Conservation (phyloP, 1,140 invertebrate species). For the Zaprionus inermis region DNA sequence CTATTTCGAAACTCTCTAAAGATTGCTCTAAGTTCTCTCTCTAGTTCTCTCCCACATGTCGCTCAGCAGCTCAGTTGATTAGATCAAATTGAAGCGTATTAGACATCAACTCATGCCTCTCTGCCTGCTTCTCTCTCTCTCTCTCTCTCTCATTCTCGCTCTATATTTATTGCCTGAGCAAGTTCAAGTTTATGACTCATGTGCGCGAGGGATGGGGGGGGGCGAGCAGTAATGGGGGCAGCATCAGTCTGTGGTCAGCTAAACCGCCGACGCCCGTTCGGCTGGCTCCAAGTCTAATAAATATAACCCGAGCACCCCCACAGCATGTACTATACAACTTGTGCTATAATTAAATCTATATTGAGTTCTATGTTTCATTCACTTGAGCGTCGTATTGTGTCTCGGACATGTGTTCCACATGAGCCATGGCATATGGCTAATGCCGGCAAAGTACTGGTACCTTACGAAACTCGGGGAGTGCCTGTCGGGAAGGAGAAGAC, state of each 20-base stretch:
- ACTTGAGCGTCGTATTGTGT: not conserved
- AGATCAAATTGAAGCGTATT: slow-evolving; percentile 48
- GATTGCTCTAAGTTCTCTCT: slow-evolving; percentile 25
- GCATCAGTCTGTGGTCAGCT: slow-evolving; percentile 45
- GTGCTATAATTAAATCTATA: slow-evolving; percentile 73
- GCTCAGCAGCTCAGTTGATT: slow-evolving; percentile 41
- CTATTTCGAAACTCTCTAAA: not conserved
- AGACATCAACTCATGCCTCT: slow-evolving; percentile 33
- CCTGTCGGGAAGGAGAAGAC: fast-evolving
- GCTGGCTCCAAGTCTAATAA: slow-evolving; percentile 67
- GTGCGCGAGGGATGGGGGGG: slow-evolving; percentile 26
- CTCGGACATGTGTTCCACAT: slow-evolving; percentile 44
- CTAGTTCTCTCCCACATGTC: slow-evolving; percentile 8
- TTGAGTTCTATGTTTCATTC: slow-evolving; percentile 33
- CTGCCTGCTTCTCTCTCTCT: no score
- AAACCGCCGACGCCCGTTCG: slow-evolving; percentile 36
- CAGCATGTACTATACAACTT: slow-evolving; percentile 1
- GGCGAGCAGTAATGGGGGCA: slow-evolving; percentile 34
- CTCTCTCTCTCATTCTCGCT: slow-evolving; percentile 12
- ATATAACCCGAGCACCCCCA: slow-evolving; percentile 36
- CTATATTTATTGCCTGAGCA: slow-evolving; percentile 42
- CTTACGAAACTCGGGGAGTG: not conserved
- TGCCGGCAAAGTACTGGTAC: slow-evolving; percentile 17
- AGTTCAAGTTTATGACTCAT: slow-evolving; percentile 79
- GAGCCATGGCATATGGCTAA: slow-evolving; percentile 74